A percentile compares a stretch with the other conserved stretches of the same genome.
These are phyloP conservation scores for Egretta garzetta DNA, from an alignment of 2,113 vertebrate species.

Conservation along the genomic window DNA sequence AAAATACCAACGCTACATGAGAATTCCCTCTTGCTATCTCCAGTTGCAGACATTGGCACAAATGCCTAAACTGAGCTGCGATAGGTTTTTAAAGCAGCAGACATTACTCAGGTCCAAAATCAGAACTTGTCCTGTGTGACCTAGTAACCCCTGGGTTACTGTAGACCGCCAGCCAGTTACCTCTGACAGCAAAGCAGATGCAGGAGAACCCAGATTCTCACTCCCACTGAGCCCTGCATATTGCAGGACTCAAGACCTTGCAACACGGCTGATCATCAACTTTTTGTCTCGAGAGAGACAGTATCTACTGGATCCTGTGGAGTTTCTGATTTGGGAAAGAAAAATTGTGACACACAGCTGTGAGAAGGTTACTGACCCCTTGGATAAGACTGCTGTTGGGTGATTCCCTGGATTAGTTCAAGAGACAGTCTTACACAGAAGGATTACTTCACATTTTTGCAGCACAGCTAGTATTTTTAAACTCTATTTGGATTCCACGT, in stretches of 20 bases:
- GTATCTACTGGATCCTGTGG: neutral
- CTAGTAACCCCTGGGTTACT: no score
- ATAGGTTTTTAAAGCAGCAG: neutral
- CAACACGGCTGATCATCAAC: neutral
- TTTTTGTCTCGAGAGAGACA: neutral
- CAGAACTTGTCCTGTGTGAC: neutral
- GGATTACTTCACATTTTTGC: neutral
- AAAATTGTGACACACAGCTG: neutral
- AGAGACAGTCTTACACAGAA: neutral
- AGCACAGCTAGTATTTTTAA: neutral
- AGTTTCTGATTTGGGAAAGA: neutral
- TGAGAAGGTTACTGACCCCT: neutral
- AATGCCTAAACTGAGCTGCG: neutral
- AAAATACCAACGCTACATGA: neutral
- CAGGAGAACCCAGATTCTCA: neutral
- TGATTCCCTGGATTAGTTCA: neutral
- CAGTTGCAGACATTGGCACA: neutral
- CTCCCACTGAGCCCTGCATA: fast-evolving
- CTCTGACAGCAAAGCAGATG: neutral
- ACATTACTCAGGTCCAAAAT: neutral
- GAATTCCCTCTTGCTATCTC: neutral
- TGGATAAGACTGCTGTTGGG: neutral
- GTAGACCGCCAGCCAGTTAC: fast-evolving
- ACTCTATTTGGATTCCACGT: neutral
- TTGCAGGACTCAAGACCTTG: no score